phyloP scores from a whole-genome alignment of 2,888 invertebrate genomes.

The Luperina testacea region DNA sequence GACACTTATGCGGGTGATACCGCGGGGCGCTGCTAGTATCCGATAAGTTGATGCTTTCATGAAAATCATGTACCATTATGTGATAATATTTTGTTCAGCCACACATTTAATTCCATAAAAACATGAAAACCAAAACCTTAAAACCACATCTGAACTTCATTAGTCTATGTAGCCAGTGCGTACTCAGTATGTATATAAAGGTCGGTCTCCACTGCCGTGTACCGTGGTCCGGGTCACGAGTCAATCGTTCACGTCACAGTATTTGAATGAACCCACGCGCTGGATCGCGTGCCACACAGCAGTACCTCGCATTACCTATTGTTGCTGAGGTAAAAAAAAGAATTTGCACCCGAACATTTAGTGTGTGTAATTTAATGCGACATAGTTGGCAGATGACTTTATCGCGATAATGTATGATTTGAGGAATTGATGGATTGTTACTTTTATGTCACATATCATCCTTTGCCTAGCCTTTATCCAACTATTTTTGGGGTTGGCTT shows the following conservation, averaged over 20 bases:
- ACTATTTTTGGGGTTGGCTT: not conserved
- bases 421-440: not conserved
- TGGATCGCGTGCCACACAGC: conserved; percentile 82
- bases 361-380: conserved; percentile 58
- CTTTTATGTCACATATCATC: not conserved
- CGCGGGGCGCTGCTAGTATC: not conserved
- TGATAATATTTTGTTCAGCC: not conserved
- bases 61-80: not conserved
- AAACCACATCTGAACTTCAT: conserved; percentile 31
- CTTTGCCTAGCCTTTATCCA: not conserved
- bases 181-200: conserved; percentile 50
- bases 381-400: conserved; percentile 36
- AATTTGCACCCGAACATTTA: conserved; percentile 60
- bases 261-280: conserved; percentile 86
- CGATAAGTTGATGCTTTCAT: not conserved
- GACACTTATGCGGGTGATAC: no score
- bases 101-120: not conserved
- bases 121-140: not conserved
- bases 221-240: conserved; percentile 70
- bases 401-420: conserved; percentile 12
- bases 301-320: conserved; percentile 75
- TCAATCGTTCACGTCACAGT: conserved; percentile 84
- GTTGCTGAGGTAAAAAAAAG: conserved; percentile 69
- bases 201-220: conserved; percentile 67
- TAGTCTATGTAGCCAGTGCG: conserved; percentile 45